phyloP scores from a whole-genome alignment of 1,140 invertebrate genomes.

The Homalodisca vitripennis region DNA sequence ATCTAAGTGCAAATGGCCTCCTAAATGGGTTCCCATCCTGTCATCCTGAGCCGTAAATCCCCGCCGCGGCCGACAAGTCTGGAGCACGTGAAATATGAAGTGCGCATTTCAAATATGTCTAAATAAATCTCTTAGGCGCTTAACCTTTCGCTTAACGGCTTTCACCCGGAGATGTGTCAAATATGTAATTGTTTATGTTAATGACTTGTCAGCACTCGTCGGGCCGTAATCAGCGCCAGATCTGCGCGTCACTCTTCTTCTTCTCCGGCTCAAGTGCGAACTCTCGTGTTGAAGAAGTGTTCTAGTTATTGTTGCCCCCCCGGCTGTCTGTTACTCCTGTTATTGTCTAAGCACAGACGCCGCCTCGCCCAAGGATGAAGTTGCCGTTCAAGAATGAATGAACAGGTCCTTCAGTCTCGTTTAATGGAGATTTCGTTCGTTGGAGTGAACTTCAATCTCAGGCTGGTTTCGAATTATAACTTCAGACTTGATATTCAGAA shows the following conservation, averaged over 20 bases:
- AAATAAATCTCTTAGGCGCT: constrained; percentile 25
- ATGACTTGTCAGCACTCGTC: constrained; percentile 11
- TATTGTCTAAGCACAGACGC: too few relatives aligned
- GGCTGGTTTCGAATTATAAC: too few relatives aligned
- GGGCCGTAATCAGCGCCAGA: neutral
- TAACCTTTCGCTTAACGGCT: constrained; percentile 16
- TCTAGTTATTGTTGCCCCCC: too few relatives aligned
- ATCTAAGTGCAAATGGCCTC: constrained; percentile 22
- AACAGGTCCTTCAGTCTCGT: too few relatives aligned
- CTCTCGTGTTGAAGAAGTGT: too few relatives aligned
- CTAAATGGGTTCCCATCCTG: constrained; percentile 23
- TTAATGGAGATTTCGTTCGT: too few relatives aligned
- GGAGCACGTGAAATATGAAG: constrained; percentile 25
- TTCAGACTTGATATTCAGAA: too few relatives aligned
- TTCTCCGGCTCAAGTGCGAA: neutral
- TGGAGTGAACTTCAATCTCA: too few relatives aligned
- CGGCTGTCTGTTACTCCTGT: too few relatives aligned
- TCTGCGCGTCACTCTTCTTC: too few relatives aligned
- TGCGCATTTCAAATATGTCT: constrained; percentile 27
- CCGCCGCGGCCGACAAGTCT: neutral
- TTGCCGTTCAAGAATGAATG: too few relatives aligned
- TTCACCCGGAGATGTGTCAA: constrained; percentile 3
- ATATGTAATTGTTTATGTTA: constrained; percentile 25
- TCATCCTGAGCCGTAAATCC: constrained; percentile 5
- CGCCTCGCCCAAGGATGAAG: too few relatives aligned